Evolutionary conservation across 1,140 invertebrate genomes (phyloP), one percentile per base, ranked within the genome.

Genomic region (Tetranychus cinnabarinus): DNA sequence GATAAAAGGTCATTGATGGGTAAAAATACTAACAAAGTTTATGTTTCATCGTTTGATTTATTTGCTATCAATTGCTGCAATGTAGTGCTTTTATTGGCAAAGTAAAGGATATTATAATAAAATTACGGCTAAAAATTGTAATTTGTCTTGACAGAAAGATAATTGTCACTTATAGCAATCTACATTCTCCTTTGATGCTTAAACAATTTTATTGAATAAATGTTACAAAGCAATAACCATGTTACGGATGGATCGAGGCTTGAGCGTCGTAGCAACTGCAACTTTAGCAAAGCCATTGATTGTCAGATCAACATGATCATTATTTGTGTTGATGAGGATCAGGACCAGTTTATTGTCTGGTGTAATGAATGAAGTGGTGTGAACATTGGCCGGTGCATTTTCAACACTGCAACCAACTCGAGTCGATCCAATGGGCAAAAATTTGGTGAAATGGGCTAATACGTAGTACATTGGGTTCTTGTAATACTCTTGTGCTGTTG

Each of bases 391-490:
- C 23, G 12, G 13, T 47, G 13, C 23, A 15, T 12, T 47, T 12
- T 8, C 7, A 12, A 47, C 13, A 46, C 31, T 47, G 5, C 15
- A 15, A 4, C 33, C 31, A 35, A 58, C 33, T 31, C 57, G 4
- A 12, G 15, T 37, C 0, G 35, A 31, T 3, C 57, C 57, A 31
- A 35, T n/a, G 12, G 12, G 36, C 15, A 60, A 48, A 52, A 60
- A 60, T 34, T 52, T 60, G 7, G 59, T 45, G 39, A 63, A 63
- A 35, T 63, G 62, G 3, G 62, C 62, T 10, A 63, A 52, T 13
- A 59, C 46, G 52, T 63, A 63, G 15, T 62, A 63, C 62, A 75
- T 76, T 7, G 75, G 75, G 56, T 76, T 23, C 23, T 23, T 23
- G 23, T 23, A 23, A 23, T 23, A 23, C 23, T 23, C 23, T 23